phyloP scores from a whole-genome alignment of 2,113 vertebrate genomes.

The Prietella phreatophila region DNA sequence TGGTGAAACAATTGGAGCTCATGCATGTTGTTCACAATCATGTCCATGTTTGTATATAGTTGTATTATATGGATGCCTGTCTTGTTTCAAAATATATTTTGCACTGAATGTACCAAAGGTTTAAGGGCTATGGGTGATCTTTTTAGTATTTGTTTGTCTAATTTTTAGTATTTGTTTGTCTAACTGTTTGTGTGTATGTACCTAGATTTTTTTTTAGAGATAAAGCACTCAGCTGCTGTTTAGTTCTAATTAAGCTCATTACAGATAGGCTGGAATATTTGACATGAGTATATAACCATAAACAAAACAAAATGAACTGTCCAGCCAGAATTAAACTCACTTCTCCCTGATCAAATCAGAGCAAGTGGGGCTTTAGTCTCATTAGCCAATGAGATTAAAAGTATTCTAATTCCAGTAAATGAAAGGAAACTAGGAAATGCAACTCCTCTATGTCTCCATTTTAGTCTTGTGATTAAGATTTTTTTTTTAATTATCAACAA shows the following conservation, averaged over 20 bases:
- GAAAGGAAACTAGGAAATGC: not conserved
- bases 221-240: not conserved
- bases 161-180: constrained; percentile 22
- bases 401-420: not conserved
- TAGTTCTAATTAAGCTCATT: not conserved
- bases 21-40: constrained; percentile 46
- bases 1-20: constrained; percentile 34
- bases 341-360: not conserved
- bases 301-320: not conserved
- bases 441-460: not conserved
- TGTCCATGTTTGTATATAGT: constrained; percentile 57
- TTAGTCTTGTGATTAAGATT: not conserved
- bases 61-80: constrained; percentile 59
- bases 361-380: not conserved
- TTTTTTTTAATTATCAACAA: not conserved
- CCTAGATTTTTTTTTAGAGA: not conserved
- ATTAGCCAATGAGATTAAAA: not conserved
- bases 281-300: not conserved
- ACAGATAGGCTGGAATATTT: not conserved
- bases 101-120: constrained; percentile 61
- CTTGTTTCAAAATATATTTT: constrained; percentile 61
- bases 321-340: not conserved
- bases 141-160: constrained; percentile 13
- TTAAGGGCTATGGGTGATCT: constrained; percentile 25
- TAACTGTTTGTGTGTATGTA: constrained; percentile 27